Conservation (phyloP, 2,113 vertebrate species). For the Daboia siamensis region DNA sequence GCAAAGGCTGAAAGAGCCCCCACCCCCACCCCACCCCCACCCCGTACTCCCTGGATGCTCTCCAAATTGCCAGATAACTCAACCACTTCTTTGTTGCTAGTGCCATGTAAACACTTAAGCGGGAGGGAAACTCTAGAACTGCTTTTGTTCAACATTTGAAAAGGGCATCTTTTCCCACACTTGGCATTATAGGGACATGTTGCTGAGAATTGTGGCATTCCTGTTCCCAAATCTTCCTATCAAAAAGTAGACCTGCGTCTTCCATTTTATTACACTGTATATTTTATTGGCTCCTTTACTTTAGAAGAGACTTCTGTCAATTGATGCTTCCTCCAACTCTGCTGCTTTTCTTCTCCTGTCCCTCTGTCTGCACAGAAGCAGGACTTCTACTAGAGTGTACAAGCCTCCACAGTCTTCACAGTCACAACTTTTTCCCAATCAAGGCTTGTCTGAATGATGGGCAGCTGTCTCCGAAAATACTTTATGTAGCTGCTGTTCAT, state of each 20-base stretch:
- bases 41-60: background rate
- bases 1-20: background rate
- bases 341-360: background rate
- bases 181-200: background rate
- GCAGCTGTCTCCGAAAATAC: conserved; percentile 7
- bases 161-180: background rate
- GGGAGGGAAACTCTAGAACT: background rate
- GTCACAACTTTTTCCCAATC: conserved; percentile 19
- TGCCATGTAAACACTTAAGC: background rate
- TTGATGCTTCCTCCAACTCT: background rate
- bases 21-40: too few species aligned
- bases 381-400: background rate
- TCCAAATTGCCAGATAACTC: background rate
- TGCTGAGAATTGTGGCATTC: background rate
- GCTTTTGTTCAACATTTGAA: background rate
- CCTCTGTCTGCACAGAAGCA: rapidly evolving
- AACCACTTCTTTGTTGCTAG: background rate
- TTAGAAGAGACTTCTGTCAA: background rate
- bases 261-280: background rate
- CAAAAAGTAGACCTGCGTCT: background rate
- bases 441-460: background rate
- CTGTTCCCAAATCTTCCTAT: background rate
- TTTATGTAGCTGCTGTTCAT: background rate
- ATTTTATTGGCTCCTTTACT: background rate
- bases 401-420: conserved; percentile 4